Evolutionary conservation across 2,113 vertebrate genomes (phyloP).

Genomic region (Myrmecobius fasciatus): DNA sequence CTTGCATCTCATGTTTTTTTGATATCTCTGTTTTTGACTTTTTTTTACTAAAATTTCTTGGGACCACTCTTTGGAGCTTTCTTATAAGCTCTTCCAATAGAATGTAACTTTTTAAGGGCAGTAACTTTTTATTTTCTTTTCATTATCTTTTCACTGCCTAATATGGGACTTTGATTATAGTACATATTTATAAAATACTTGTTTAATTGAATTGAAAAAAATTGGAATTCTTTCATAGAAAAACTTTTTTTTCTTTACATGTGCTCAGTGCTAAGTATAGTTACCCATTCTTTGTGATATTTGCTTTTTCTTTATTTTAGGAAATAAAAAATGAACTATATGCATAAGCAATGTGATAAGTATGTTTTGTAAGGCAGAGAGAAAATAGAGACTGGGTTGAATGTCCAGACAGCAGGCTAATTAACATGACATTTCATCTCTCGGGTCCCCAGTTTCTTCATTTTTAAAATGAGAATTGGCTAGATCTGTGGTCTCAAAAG

Average conservation of each 20-base stretch:
- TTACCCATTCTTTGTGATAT: constrained; percentile 4
- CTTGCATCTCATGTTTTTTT: background rate
- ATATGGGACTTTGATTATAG: too few species aligned
- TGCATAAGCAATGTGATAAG: background rate
- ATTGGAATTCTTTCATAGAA: background rate
- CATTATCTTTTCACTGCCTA: background rate
- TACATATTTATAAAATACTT: background rate
- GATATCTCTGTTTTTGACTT: background rate
- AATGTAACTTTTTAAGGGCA: background rate
- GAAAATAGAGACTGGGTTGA: background rate
- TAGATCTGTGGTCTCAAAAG: background rate
- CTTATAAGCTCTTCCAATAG: background rate
- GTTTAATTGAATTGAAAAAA: background rate
- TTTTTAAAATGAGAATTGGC: background rate
- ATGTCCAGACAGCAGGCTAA: background rate
- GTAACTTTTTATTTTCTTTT: background rate
- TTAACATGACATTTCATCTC: background rate
- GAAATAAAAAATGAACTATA: background rate
- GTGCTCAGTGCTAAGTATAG: background rate
- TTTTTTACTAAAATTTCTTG: background rate
- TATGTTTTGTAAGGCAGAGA: background rate
- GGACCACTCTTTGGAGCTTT: background rate
- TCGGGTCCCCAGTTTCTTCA: background rate
- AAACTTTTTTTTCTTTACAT: background rate
- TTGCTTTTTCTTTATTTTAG: constrained; percentile 10